phyloP scores from a whole-genome alignment of 1,140 invertebrate species.

The Hycleus cichorii region DNA sequence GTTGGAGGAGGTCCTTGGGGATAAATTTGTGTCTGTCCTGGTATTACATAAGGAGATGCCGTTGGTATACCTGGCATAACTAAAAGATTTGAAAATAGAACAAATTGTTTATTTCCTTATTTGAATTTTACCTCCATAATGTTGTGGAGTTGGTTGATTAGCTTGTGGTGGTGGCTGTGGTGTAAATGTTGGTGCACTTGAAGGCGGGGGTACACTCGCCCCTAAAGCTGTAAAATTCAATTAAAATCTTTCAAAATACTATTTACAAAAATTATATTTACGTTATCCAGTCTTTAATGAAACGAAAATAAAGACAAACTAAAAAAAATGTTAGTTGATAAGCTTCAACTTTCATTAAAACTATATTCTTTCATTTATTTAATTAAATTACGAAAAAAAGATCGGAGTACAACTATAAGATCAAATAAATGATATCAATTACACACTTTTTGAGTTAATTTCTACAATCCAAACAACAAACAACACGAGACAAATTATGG shows the following conservation, averaged over 20 bases:
- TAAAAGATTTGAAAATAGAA: conserved; percentile 2
- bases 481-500: no score
- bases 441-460: no score
- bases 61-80: conserved; percentile 38
- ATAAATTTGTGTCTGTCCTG: conserved; percentile 40
- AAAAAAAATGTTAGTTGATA: conserved; percentile 3
- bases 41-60: conserved; percentile 37
- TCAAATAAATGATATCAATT: no score
- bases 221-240: conserved; percentile 36
- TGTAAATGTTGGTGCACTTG: conserved; percentile 34
- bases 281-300: background rate
- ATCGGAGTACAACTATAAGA: no score
- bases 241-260: conserved; percentile 16
- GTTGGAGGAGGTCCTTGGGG: conserved; percentile 40
- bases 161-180: conserved; percentile 38
- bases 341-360: background rate
- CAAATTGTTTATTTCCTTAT: background rate
- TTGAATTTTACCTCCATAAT: conserved; percentile 36
- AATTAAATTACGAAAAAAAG: background rate
- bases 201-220: conserved; percentile 34
- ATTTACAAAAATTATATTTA: conserved; percentile 24
- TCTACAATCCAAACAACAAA: no score
- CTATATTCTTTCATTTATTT: background rate
- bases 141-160: conserved; percentile 38
- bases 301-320: conserved; percentile 14